Evolutionary conservation across 2,113 vertebrate species (phyloP).

Genomic region (Strix uralensis): DNA sequence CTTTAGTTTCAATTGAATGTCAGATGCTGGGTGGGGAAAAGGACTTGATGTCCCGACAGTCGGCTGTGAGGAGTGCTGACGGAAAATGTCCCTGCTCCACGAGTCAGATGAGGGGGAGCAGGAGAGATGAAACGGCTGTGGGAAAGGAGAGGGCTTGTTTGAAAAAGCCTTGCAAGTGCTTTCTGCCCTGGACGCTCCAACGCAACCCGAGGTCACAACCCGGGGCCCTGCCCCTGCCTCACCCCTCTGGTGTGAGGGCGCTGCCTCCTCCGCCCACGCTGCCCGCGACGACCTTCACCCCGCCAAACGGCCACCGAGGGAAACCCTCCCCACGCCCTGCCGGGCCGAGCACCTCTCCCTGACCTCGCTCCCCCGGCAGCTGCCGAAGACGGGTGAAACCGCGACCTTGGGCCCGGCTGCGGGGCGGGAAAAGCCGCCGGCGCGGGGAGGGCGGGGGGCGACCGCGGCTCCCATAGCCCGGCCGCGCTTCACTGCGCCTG

Average conservation of each 20-base stretch:
- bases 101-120: fast-evolving
- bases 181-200: not conserved
- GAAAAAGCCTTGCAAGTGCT: not conserved
- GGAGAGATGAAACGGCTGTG: fast-evolving
- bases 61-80: not conserved
- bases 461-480: too few relatives aligned
- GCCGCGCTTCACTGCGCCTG: not conserved
- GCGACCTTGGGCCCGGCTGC: too few relatives aligned
- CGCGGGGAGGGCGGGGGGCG: too few relatives aligned
- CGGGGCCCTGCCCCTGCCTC: not conserved
- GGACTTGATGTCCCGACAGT: fast-evolving
- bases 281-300: not conserved
- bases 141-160: too few relatives aligned
- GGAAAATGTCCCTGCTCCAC: too few relatives aligned
- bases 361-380: not conserved
- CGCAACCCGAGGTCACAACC: fast-evolving
- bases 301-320: fast-evolving
- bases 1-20: fast-evolving
- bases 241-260: not conserved
- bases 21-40: not conserved
- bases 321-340: too few relatives aligned
- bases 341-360: too few relatives aligned
- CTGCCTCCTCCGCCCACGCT: too few relatives aligned
- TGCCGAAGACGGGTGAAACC: not conserved
- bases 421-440: too few relatives aligned